Conservation (phyloP, 2,113 vertebrate species). For the Oxyruncus cristatus region DNA sequence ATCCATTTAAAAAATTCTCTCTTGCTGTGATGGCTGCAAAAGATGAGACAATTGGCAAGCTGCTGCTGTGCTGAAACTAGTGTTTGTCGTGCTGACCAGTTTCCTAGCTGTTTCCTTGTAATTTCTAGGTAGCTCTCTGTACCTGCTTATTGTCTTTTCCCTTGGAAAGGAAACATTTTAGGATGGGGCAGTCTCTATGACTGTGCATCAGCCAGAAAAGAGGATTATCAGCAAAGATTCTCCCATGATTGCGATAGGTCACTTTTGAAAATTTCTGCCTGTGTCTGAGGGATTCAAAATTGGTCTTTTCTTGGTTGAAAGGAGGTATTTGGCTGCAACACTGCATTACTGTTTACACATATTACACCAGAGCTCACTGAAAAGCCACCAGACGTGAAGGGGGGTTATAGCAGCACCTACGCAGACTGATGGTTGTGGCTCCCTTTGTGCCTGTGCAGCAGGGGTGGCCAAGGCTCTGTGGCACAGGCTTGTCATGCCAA, state of each 20-base stretch:
- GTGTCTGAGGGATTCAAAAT: background rate
- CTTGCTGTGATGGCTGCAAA: conserved; percentile 27
- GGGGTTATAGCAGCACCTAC: background rate
- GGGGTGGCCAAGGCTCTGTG: background rate
- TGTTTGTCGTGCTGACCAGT: background rate
- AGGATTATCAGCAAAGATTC: background rate
- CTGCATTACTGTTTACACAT: background rate
- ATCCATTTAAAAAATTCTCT: background rate
- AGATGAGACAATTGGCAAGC: conserved; percentile 3
- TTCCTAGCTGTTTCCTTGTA: background rate
- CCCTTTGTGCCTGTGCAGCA: background rate
- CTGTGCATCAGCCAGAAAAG: background rate
- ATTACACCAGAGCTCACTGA: background rate
- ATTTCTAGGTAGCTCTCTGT: background rate
- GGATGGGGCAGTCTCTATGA: background rate
- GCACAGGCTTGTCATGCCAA: background rate
- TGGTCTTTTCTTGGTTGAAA: background rate
- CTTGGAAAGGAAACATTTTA: background rate
- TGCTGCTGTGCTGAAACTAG: conserved; percentile 16
- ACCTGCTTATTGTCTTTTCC: background rate
- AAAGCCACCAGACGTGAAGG: background rate
- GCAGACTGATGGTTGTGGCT: background rate
- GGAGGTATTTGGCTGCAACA: background rate
- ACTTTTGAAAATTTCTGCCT: background rate
- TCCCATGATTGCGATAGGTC: background rate